Percentiles rank a stretch among this genome's conserved stretches.
Evolutionary conservation across 1,140 invertebrate species (phyloP).

Genomic region (Dreissena polymorpha): DNA sequence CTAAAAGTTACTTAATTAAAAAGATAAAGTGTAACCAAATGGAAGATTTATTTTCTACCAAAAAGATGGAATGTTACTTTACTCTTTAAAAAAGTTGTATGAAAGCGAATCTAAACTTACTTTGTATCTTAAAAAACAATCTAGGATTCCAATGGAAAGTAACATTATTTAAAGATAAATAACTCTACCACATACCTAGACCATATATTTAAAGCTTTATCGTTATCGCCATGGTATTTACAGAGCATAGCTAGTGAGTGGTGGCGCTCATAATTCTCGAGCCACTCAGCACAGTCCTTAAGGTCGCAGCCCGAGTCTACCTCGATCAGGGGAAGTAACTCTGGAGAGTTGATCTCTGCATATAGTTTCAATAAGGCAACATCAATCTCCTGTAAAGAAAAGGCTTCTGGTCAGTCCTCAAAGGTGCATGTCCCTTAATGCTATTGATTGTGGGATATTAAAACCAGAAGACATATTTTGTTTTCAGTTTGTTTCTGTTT

Average conservation of each 20-base stretch:
- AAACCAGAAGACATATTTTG: no score
- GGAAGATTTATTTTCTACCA: background rate
- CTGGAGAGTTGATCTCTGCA: constrained; percentile 77
- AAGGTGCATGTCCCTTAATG: no score
- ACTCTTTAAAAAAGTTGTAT: background rate
- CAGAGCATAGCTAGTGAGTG: constrained; percentile 79
- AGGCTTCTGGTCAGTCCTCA: background rate
- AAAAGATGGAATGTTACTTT: background rate
- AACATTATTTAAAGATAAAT: no score
- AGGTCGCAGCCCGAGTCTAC: constrained; percentile 78
- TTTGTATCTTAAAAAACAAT: no score
- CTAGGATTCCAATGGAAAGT: no score
- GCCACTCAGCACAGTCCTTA: constrained; percentile 78
- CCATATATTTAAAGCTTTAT: constrained; percentile 79
- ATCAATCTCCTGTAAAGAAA: constrained; percentile 79
- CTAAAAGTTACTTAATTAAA: no score
- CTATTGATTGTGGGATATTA: no score
- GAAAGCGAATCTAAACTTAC: background rate
- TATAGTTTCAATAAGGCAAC: constrained; percentile 80
- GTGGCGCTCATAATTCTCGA: constrained; percentile 76
- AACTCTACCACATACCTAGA: constrained; percentile 64
- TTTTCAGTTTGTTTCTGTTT: no score
- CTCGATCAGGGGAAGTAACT: constrained; percentile 76
- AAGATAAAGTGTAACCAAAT: no score
- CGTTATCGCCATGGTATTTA: constrained; percentile 76